These are phyloP conservation scores for Frieseomelitta varia DNA, from an alignment of 1,140 invertebrate species.

Conservation along the genomic window DNA sequence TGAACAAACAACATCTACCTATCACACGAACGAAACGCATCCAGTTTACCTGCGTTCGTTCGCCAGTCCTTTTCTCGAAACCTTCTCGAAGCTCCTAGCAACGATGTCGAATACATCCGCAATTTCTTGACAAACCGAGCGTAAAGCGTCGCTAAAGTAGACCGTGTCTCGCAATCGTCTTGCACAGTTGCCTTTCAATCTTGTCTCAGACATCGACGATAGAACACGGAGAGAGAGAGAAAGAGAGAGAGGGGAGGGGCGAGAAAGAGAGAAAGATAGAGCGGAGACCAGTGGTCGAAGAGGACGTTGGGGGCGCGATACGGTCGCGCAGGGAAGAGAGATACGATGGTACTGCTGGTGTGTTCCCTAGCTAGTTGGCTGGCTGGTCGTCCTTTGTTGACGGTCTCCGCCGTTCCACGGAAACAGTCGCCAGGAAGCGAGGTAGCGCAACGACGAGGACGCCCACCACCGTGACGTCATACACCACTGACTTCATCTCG, in stretches of 20 bases:
- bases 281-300: slow-evolving; percentile 26
- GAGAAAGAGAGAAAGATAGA: not conserved
- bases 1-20: not conserved
- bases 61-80: no score
- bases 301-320: slow-evolving; percentile 53
- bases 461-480: slow-evolving; percentile 80
- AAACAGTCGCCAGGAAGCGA: slow-evolving; percentile 80
- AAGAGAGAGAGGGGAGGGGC: not conserved
- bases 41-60: not conserved
- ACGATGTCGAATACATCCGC: not conserved
- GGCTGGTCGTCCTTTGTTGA: slow-evolving; percentile 78
- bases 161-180: slow-evolving; percentile 31
- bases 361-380: slow-evolving; percentile 71
- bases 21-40: not conserved
- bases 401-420: slow-evolving; percentile 74
- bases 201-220: slow-evolving; percentile 15
- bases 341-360: slow-evolving; percentile 69
- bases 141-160: not conserved
- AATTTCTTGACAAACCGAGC: slow-evolving; percentile 17
- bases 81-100: no score
- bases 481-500: slow-evolving; percentile 81
- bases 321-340: slow-evolving; percentile 52
- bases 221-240: not conserved
- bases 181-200: slow-evolving; percentile 36
- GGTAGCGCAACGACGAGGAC: slow-evolving; percentile 77